Evolutionary conservation across 2,797 vertebrate species (phyloP), one percentile per base, ranked within the genome.

Genomic region (Enoplosus armatus): DNA sequence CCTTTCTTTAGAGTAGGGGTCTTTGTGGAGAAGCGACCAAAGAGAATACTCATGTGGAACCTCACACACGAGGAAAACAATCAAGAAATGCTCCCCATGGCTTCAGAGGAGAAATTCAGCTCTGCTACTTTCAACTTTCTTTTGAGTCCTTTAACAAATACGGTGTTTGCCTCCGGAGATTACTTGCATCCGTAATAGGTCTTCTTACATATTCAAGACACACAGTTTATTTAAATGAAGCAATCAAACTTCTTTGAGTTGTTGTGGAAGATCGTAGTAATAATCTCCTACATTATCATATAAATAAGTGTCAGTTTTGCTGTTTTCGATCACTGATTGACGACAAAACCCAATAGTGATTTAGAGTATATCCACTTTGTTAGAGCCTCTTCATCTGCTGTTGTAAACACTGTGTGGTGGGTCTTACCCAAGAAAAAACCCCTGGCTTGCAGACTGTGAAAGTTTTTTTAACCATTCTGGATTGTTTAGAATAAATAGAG

Each of bases 1-100:
- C 55, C 62, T 63, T 67, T 73, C 77, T 83, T 81, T 81, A 76
- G 83, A 84, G 83, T 37, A 48, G n/a, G 37, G 48, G 48, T 84
- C 85, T 92, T 90, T 89, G 85, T 82, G 80, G 82, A 79, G 77
- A 53, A 64, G 89, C 77, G 8, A 87, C 83, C 85, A 90, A 89
- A 90, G 89, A 82, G 84, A 91, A 89, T 85, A 78, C 80, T 86
- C 85, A 73, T 62, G 80, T 80, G 79, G 73, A 87, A 85, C 68
- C 54, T 8, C 65, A 63, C 61, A 67, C 72, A 71, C 54, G 26
- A 58, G 51, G 18, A 80, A 82, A 88, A 88, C 77, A 85, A 78
- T 89, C 69, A 75, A 63, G 66, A 72, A 54, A 71, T 7, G 27
- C 70, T 67, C 65, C 75, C 59, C 0, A 2, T 26, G 59, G 62